These are phyloP conservation scores for Orthonyx spaldingii DNA, from an alignment of 2,113 vertebrate species.

Conservation along the genomic window DNA sequence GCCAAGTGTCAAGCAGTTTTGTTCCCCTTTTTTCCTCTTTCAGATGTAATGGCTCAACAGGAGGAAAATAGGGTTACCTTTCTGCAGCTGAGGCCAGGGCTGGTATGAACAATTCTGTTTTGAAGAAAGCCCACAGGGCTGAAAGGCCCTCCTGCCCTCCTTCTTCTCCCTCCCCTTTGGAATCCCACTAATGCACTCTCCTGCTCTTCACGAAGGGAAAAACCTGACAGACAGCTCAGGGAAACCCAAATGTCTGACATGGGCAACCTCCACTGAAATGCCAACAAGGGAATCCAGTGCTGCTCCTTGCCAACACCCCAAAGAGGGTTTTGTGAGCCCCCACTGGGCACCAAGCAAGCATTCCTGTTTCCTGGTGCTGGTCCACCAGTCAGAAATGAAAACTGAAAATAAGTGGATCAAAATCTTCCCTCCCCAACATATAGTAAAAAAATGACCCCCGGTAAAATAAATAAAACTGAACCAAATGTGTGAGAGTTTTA, in stretches of 20 bases:
- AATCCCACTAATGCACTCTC: slow-evolving; percentile 29
- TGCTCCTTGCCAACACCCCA: neutral
- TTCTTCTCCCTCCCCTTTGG: slow-evolving; percentile 21
- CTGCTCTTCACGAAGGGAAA: slow-evolving; percentile 9
- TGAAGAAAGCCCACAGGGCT: neutral
- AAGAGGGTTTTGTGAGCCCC: neutral
- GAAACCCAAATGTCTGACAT: neutral
- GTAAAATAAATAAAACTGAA: neutral
- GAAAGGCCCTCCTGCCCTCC: neutral
- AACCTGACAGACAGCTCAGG: neutral
- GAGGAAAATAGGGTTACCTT: neutral
- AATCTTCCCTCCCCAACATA: neutral
- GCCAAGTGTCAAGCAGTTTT: neutral
- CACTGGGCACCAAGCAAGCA: fast-evolving
- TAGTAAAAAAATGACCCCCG: fast-evolving
- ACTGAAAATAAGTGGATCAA: neutral
- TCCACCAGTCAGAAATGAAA: neutral
- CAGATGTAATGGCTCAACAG: neutral
- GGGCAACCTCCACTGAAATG: neutral
- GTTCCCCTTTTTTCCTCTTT: neutral
- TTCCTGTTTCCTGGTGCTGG: neutral
- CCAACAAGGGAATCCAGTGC: neutral
- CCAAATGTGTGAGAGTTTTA: neutral
- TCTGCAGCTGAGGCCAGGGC: neutral
- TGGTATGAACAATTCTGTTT: slow-evolving; percentile 2